These are phyloP conservation scores for Heteropelma amictum DNA, from an alignment of 2,888 invertebrate species.

Conservation along the genomic window DNA sequence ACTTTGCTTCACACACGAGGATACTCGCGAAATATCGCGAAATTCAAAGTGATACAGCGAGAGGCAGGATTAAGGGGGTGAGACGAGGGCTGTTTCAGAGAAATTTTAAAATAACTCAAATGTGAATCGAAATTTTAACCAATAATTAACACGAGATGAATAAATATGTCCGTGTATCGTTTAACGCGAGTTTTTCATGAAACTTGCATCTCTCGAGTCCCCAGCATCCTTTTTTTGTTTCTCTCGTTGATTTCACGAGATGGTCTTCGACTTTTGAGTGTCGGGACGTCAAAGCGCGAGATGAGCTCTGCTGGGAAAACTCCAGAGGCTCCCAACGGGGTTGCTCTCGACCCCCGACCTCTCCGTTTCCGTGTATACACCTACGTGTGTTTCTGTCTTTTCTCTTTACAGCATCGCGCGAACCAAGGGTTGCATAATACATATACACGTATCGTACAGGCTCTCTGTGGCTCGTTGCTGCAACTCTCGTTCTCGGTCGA, in stretches of 20 bases:
- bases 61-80: not conserved
- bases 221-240: not conserved
- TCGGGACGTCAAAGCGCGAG: conserved; percentile 56
- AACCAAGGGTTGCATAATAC: conserved; percentile 69
- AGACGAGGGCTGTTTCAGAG: not conserved
- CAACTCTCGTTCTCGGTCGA: conserved; percentile 51
- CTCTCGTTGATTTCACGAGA: conserved; percentile 39
- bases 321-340: conserved; percentile 29
- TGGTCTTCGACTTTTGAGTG: conserved; percentile 55
- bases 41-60: not conserved
- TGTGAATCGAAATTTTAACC: no score
- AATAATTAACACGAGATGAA: no score
- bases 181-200: conserved; percentile 14
- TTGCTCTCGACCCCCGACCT: conserved; percentile 26
- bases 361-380: conserved; percentile 36
- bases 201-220: conserved; percentile 39
- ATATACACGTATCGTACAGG: conserved; percentile 66
- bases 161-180: not conserved
- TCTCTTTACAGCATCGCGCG: conserved; percentile 42
- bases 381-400: conserved; percentile 50
- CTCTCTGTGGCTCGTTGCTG: conserved; percentile 42
- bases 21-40: conserved; percentile 31
- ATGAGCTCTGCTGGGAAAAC: conserved; percentile 42
- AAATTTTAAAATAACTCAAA: no score
- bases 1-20: conserved; percentile 29